These are phyloP conservation scores for Lamellibrachia columna DNA, from an alignment of 2,888 invertebrate genomes.

Conservation along the genomic window DNA sequence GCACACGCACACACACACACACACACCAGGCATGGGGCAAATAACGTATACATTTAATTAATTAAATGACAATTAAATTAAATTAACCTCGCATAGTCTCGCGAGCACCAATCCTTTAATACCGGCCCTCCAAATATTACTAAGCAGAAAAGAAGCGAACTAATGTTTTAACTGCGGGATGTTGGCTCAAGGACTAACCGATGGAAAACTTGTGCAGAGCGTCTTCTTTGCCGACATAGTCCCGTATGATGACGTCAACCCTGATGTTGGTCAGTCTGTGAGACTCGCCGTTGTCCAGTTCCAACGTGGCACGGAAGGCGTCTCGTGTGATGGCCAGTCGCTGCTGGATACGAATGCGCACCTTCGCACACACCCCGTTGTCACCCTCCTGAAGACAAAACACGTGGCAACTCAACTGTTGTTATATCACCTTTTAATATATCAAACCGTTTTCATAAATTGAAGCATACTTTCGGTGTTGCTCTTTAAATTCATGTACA, in stretches of 20 bases:
- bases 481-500: too few relatives aligned
- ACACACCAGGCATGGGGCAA: too few relatives aligned
- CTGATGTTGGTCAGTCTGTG: constrained; percentile 27
- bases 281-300: constrained; percentile 7
- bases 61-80: too few relatives aligned
- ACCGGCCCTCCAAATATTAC: too few relatives aligned
- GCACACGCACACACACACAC: too few relatives aligned
- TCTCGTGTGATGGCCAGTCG: constrained; percentile 34
- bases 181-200: not conserved
- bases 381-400: constrained; percentile 18
- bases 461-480: too few relatives aligned
- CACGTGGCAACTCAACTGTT: not conserved
- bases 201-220: constrained; percentile 29
- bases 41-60: too few relatives aligned
- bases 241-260: constrained; percentile 29
- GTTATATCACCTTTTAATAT: not conserved
- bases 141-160: too few relatives aligned
- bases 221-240: not conserved
- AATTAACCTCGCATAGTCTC: too few relatives aligned
- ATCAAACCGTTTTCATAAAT: not conserved
- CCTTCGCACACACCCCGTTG: constrained; percentile 37
- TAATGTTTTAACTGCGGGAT: too few relatives aligned
- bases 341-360: constrained; percentile 36
- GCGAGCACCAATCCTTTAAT: too few relatives aligned
- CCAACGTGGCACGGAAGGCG: constrained; percentile 34